Evolutionary conservation across 2,888 invertebrate species (phyloP).

Genomic region (Enchytraeus crypticus): DNA sequence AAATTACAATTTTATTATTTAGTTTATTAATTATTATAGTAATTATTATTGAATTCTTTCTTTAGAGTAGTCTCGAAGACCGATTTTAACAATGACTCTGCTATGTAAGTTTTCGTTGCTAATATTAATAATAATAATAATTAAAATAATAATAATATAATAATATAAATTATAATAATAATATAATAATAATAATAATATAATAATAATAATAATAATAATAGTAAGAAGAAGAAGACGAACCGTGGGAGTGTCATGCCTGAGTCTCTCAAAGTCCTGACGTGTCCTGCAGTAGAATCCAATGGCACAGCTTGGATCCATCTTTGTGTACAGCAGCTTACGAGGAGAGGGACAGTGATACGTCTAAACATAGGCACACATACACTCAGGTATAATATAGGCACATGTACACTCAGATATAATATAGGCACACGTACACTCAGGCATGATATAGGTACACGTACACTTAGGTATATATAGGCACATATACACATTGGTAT

Average conservation of each 20-base stretch:
- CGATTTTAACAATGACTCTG: no score
- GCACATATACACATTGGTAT: no score
- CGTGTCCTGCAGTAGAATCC: constrained; percentile 67
- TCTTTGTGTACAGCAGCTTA: constrained; percentile 71
- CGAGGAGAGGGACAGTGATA: constrained; percentile 80
- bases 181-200: not conserved
- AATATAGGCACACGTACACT: not conserved
- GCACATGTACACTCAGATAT: no score
- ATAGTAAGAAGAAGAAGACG: not conserved
- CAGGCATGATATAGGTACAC: not conserved
- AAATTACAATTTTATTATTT: no score
- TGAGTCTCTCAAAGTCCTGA: constrained; percentile 55
- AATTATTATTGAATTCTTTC: no score
- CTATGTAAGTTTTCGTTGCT: no score
- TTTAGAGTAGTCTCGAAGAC: no score
- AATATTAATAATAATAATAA: not conserved
- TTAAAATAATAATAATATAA: not conserved
- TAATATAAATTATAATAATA: not conserved
- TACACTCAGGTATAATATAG: no score
- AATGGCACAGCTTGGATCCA: constrained; percentile 86
- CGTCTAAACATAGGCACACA: constrained; percentile 52
- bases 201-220: not conserved
- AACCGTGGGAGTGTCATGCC: constrained; percentile 45
- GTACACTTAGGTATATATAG: no score
- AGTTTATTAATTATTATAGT: no score